Conservation (phyloP, 2,113 vertebrate species). For the Enhydra lutris region DNA sequence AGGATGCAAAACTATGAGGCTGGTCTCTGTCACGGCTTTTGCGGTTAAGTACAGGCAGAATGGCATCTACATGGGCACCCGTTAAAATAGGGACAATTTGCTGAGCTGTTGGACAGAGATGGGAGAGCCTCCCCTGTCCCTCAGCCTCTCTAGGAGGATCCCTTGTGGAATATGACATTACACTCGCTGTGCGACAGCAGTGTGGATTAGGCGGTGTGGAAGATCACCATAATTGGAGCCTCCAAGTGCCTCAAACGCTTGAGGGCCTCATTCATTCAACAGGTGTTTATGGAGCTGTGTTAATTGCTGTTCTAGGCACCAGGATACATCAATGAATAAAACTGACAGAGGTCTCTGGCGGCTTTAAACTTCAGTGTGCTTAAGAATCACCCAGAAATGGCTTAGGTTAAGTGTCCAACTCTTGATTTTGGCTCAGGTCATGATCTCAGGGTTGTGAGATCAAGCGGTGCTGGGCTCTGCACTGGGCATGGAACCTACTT, state of each 20-base stretch:
- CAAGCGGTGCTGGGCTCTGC: not conserved
- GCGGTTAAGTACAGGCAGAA: not conserved
- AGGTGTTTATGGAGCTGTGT: slow-evolving; percentile 1
- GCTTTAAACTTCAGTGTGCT: not conserved
- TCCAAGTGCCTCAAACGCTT: not conserved
- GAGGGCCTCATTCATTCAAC: not conserved
- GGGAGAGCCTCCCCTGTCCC: not conserved
- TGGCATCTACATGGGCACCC: not conserved
- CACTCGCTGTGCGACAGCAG: not conserved
- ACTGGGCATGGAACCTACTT: not conserved
- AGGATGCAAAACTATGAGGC: not conserved
- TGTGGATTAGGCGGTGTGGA: not conserved
- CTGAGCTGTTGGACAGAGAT: not conserved
- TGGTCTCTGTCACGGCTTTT: not conserved
- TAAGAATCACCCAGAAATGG: not conserved
- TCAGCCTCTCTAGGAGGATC: not conserved
- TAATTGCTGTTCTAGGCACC: not conserved
- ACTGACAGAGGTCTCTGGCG: not conserved
- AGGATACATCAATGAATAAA: not conserved
- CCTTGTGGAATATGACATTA: not conserved
- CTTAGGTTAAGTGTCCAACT: not conserved
- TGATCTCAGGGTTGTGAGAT: not conserved
- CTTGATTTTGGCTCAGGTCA: not conserved
- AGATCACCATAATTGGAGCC: not conserved
- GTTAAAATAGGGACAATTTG: not conserved